These are phyloP conservation scores for Dendrolimus punctatus DNA, from an alignment of 1,140 invertebrate species.

Conservation along the genomic window DNA sequence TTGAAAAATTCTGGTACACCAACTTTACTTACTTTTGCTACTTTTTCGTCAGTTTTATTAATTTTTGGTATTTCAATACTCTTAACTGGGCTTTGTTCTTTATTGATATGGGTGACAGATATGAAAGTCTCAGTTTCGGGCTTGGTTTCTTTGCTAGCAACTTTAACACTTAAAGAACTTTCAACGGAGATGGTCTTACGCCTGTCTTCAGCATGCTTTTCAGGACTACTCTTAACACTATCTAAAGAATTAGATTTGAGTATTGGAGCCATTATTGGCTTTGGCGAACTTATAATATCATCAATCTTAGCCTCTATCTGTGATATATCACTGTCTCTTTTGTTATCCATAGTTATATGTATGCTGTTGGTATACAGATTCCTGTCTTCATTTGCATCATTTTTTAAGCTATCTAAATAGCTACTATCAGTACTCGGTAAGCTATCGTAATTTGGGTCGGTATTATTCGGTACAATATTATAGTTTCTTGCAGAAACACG, in stretches of 20 bases:
- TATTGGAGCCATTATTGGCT: conserved; percentile 64
- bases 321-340: conserved; percentile 60
- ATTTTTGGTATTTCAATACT: conserved; percentile 35
- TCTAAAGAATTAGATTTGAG: conserved; percentile 73
- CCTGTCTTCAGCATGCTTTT: conserved; percentile 56
- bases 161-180: conserved; percentile 54
- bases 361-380: conserved; percentile 58
- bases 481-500: conserved; percentile 59
- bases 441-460: conserved; percentile 56
- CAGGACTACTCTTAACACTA: conserved; percentile 72
- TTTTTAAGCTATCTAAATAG: conserved; percentile 63
- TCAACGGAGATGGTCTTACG: conserved; percentile 68
- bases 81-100: conserved; percentile 39
- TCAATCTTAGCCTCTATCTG: conserved; percentile 71
- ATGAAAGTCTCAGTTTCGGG: conserved; percentile 52
- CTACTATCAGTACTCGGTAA: conserved; percentile 62
- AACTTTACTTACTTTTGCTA: conserved; percentile 40
- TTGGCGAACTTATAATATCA: conserved; percentile 69
- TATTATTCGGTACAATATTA: conserved; percentile 35
- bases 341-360: conserved; percentile 52
- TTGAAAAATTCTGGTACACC: conserved; percentile 80
- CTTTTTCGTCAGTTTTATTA: conserved; percentile 59
- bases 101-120: conserved; percentile 59
- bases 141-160: conserved; percentile 36
- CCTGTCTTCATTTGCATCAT: conserved; percentile 43